A percentile compares a stretch with the other conserved stretches of the same genome.
phyloP scores from a whole-genome alignment of 2,113 vertebrate species.

The Prietella phreatophila region DNA sequence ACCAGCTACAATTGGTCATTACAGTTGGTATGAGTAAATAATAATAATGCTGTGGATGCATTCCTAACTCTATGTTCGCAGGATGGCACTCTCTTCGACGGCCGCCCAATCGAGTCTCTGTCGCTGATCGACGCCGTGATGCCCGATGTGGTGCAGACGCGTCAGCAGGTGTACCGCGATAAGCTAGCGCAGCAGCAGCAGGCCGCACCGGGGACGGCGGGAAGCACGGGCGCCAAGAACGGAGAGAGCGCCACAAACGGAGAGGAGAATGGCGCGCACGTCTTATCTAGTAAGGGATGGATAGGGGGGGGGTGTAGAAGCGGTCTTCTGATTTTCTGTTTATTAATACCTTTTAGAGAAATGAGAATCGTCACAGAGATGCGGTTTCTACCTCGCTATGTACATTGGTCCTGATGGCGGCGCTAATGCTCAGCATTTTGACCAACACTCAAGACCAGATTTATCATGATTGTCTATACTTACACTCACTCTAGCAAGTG shows the following conservation, averaged over 20 bases:
- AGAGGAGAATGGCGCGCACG: constrained; percentile 92
- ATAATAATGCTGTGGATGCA: background rate
- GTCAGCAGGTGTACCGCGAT: constrained; percentile 95
- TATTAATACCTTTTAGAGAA: background rate
- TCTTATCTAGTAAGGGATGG: constrained; percentile 85
- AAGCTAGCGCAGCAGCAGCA: constrained; percentile 97
- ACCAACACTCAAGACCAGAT: background rate
- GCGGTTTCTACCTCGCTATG: background rate
- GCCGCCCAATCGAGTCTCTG: constrained; percentile 95
- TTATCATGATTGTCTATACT: background rate
- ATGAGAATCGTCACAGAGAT: background rate
- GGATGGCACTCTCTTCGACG: constrained; percentile 97
- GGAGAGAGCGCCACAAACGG: constrained; percentile 95
- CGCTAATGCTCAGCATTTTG: background rate
- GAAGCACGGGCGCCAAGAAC: constrained; percentile 84
- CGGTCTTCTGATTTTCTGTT: background rate
- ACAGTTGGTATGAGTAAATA: no score
- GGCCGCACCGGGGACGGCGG: constrained; percentile 75
- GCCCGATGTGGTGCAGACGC: constrained; percentile 95
- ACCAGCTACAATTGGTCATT: no score
- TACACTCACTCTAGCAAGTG: background rate
- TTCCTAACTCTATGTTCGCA: constrained; percentile 47
- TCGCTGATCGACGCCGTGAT: constrained; percentile 97
- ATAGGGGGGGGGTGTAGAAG: no score
- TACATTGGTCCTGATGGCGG: background rate